phyloP scores from a whole-genome alignment of 2,888 invertebrate genomes.

The Galeopsomyia nigrocyanea region DNA sequence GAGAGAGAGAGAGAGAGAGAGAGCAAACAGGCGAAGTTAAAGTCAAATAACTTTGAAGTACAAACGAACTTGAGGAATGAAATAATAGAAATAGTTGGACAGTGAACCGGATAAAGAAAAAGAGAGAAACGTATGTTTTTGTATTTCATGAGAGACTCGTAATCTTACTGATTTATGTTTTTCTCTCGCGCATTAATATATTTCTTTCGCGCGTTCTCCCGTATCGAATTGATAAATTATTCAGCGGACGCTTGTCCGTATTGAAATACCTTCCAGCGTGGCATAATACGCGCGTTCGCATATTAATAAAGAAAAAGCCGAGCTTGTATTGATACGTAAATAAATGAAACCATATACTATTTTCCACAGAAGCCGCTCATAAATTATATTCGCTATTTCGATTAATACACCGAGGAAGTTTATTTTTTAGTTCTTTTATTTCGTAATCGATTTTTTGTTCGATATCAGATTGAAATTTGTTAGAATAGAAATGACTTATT shows the following conservation, averaged over 20 bases:
- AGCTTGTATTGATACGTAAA: no score
- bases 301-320: no score
- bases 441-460: no score
- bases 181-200: constrained; percentile 1
- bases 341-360: no score
- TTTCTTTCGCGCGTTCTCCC: background rate
- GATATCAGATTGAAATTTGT: no score
- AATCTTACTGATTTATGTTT: constrained; percentile 32
- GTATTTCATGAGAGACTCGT: constrained; percentile 8
- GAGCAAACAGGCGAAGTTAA: background rate
- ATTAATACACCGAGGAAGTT: no score
- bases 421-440: no score
- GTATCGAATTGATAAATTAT: constrained; percentile 30
- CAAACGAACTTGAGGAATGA: background rate
- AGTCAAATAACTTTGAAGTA: background rate
- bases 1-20: background rate
- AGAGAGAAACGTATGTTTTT: background rate
- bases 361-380: no score
- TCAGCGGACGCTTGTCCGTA: constrained; percentile 15
- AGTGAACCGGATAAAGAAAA: background rate
- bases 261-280: constrained; percentile 23
- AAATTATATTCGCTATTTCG: no score
- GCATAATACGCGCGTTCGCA: no score
- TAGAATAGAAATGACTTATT: no score
- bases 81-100: background rate